A percentile compares a stretch with the other conserved stretches of the same genome.
These are phyloP conservation scores for Pantala flavescens DNA, from an alignment of 1,140 invertebrate species.

Conservation along the genomic window DNA sequence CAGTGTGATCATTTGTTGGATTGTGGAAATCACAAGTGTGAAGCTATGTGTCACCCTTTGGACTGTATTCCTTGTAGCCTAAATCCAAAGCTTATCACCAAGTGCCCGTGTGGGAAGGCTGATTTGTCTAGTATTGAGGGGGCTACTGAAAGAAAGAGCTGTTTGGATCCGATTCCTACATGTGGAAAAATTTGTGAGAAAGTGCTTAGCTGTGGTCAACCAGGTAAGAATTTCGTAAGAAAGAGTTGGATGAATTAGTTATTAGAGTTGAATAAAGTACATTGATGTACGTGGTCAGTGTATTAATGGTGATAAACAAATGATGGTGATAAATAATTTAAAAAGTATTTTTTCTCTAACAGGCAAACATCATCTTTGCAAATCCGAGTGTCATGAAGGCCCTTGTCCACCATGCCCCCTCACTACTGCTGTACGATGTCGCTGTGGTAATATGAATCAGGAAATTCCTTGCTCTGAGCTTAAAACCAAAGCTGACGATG, in stretches of 20 bases:
- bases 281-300: too few species aligned
- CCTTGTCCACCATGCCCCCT: slow-evolving; percentile 72
- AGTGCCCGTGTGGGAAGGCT: slow-evolving; percentile 80
- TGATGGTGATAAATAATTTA: too few species aligned
- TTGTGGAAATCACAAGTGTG: slow-evolving; percentile 71
- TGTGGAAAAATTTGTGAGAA: slow-evolving; percentile 75
- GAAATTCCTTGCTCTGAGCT: slow-evolving; percentile 69
- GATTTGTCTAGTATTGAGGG: slow-evolving; percentile 32
- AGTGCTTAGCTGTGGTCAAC: slow-evolving; percentile 66
- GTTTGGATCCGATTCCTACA: slow-evolving; percentile 74
- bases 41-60: slow-evolving; percentile 57
- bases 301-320: too few species aligned
- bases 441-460: slow-evolving; percentile 81
- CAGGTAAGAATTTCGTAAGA: slow-evolving; percentile 35
- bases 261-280: too few species aligned
- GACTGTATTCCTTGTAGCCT: slow-evolving; percentile 36
- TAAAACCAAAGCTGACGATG: slow-evolving; percentile 54
- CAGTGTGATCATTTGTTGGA: slow-evolving; percentile 54
- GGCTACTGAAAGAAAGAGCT: slow-evolving; percentile 46
- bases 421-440: slow-evolving; percentile 66
- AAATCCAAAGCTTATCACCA: slow-evolving; percentile 37
- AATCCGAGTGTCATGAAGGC: slow-evolving; percentile 64
- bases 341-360: background rate
- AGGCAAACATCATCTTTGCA: slow-evolving; percentile 61
- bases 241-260: background rate